Conservation (phyloP, 1,140 invertebrate species). For the Pissodes strobi region DNA sequence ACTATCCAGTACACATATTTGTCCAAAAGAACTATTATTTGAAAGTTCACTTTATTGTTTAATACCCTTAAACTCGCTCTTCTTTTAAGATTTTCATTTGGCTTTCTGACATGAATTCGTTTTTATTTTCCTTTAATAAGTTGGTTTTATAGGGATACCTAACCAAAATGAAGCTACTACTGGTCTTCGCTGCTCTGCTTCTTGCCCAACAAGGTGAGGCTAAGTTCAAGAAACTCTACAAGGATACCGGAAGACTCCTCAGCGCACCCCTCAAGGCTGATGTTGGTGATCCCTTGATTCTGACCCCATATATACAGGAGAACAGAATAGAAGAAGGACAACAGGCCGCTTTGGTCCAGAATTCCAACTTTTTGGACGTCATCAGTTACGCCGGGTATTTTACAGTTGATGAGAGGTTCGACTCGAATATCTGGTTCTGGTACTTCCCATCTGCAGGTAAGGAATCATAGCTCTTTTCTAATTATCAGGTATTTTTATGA, state of each 20-base stretch:
- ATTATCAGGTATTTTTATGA: no score
- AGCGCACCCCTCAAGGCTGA: slow-evolving; percentile 41
- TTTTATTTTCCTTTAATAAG: no score
- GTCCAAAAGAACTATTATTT: no score
- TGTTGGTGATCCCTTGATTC: slow-evolving; percentile 55
- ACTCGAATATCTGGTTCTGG: slow-evolving; percentile 78
- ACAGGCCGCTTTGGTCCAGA: slow-evolving; percentile 19
- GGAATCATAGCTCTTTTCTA: no score
- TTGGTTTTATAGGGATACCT: no score
- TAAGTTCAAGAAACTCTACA: neutral
- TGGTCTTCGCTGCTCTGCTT: no score
- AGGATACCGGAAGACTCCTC: slow-evolving; percentile 12
- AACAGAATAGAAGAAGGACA: slow-evolving; percentile 56
- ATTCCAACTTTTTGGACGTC: slow-evolving; percentile 36
- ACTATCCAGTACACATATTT: no score
- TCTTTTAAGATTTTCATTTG: no score
- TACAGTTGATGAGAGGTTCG: slow-evolving; percentile 66
- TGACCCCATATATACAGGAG: slow-evolving; percentile 59
- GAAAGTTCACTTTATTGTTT: no score
- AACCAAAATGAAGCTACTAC: no score
- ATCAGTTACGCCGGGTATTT: slow-evolving; percentile 67
- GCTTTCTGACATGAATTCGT: no score
- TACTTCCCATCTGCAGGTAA: slow-evolving; percentile 68
- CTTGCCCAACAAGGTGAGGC: neutral
- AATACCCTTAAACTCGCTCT: no score